phyloP scores from a whole-genome alignment of 2,888 invertebrate species.

The Isotomurus palustris region DNA sequence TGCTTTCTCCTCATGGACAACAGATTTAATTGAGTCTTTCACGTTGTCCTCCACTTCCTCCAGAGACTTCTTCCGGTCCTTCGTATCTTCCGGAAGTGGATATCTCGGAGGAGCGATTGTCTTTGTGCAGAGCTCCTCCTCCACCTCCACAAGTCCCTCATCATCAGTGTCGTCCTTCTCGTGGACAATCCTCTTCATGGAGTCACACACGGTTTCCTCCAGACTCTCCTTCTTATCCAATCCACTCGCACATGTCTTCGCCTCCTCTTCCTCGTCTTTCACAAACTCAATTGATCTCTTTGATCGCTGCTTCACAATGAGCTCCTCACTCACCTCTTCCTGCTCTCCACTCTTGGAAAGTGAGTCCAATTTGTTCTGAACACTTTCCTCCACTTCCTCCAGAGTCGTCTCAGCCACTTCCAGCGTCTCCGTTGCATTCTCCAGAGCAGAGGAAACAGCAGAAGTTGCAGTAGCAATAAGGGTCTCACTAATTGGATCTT shows the following conservation, averaged over 20 bases:
- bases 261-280: too few relatives aligned
- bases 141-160: conserved; percentile 20
- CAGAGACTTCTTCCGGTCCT: conserved; percentile 9
- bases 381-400: conserved; percentile 21
- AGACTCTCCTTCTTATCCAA: too few relatives aligned
- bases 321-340: neutral
- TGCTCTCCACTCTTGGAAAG: neutral
- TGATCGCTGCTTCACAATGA: neutral
- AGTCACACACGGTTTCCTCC: conserved; percentile 4
- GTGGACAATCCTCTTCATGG: conserved; percentile 19
- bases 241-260: too few relatives aligned
- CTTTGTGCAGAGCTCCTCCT: conserved; percentile 29
- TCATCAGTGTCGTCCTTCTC: conserved; percentile 10
- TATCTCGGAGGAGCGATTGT: neutral
- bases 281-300: neutral
- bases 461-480: conserved; percentile 25
- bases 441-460: conserved; percentile 22
- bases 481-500: conserved; percentile 14
- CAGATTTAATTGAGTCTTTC: conserved; percentile 10
- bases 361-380: neutral
- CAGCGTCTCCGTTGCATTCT: conserved; percentile 26
- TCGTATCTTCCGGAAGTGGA: neutral
- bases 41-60: conserved; percentile 15
- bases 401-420: conserved; percentile 22
- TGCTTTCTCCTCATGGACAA: conserved; percentile 20